phyloP scores from a whole-genome alignment of 2,888 invertebrate genomes.

The Mythimna lalbum region DNA sequence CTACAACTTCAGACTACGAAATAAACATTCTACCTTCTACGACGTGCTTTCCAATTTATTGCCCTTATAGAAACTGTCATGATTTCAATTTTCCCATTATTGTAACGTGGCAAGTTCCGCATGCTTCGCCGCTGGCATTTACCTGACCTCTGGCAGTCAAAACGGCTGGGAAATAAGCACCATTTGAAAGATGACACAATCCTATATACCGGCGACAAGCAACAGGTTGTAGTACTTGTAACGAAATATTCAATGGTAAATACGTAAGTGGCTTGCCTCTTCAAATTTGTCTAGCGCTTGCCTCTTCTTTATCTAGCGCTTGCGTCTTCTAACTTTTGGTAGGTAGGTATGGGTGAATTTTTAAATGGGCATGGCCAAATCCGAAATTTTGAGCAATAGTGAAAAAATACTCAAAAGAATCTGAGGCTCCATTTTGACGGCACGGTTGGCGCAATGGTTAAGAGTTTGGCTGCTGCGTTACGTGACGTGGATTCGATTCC shows the following conservation, averaged over 20 bases:
- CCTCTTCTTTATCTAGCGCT: too few species aligned
- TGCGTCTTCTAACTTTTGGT: neutral
- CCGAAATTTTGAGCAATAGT: too few species aligned
- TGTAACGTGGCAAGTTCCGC: slow-evolving; percentile 70
- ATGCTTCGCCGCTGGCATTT: slow-evolving; percentile 78
- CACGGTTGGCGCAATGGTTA: too few species aligned
- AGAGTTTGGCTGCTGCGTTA: too few species aligned
- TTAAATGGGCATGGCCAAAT: too few species aligned
- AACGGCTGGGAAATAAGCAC: slow-evolving; percentile 78
- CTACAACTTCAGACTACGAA: neutral
- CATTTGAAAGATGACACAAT: slow-evolving; percentile 81
- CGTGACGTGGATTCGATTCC: too few species aligned
- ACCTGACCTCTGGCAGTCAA: slow-evolving; percentile 75
- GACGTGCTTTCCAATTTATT: slow-evolving; percentile 15
- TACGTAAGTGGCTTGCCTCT: neutral
- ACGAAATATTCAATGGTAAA: slow-evolving; percentile 22
- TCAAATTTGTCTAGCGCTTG: slow-evolving; percentile 8
- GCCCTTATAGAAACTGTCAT: slow-evolving; percentile 44
- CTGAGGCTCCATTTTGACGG: too few species aligned
- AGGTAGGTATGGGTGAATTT: too few species aligned
- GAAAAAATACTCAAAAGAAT: too few species aligned
- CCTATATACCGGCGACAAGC: slow-evolving; percentile 49
- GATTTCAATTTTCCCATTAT: slow-evolving; percentile 54
- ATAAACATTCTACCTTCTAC: neutral
- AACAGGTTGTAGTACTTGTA: slow-evolving; percentile 37